Base-by-base conservation (phyloP, 2,113 vertebrate species). In the Vidua chalybeata region DNA sequence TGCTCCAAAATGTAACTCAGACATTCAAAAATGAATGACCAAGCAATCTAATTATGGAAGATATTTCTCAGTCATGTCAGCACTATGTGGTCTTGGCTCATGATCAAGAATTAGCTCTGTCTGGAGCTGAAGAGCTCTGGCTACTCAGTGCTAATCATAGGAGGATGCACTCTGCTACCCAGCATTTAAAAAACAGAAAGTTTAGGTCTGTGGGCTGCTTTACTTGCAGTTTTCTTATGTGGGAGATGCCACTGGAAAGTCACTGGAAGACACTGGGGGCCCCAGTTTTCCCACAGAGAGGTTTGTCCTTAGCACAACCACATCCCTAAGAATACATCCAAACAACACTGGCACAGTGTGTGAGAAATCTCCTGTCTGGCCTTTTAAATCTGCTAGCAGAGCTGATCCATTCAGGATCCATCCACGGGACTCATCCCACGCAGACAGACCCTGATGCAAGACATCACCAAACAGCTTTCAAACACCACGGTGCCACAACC, bases 31-130 rank as follows among this genome's bases (percentile, higher is more conserved):
- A 96, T 82, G 79, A 97, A 97, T 88, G 92, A 96, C 92, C 90
- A 94, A 94, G 94, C 94, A 96, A 96, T 95, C 93, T 95, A 97
- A 97, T 97, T 96, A 94, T 84, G 94, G 96, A 90, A 96, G 93
- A 93, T 93, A 96, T 90, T 96, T 96, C 92, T 97, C 92, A 91
- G 88, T 92, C 96, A 95, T 90, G 94, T 95, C 96, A 97, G 90
- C 93, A 96, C 92, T 96, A 96, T 96, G 93, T 84, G 86, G 88
- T 92, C 93, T 96, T 96, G 96, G 96, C 96, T 76, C n/a, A 8
- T 4, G 64, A 87, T 81, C 96, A 96, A 96, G 88, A 94, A 96
- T 96, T 92, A 96, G 93, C 52, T 96, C 85, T 87, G 93, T 94
- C 92, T 97, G 85, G 93, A 93, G 79, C 75, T 30, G 35, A 83